Percentiles rank a stretch among this genome's conserved stretches.
Conservation (phyloP, 2,113 vertebrate species). For the Panurus biarmicus region DNA sequence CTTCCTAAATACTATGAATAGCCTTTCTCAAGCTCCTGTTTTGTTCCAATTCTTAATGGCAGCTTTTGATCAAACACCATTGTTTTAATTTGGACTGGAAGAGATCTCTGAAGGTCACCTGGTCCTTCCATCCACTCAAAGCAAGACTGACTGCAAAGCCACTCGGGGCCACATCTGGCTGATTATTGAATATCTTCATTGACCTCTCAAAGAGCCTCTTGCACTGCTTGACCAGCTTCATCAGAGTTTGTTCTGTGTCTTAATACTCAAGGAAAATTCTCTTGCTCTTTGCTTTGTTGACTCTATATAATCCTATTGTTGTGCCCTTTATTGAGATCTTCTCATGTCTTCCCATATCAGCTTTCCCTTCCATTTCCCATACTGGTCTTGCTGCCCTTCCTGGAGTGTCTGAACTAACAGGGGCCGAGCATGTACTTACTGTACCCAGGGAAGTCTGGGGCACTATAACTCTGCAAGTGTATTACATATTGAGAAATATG, state of each 20-base stretch:
- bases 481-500: neutral
- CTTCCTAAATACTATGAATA: neutral
- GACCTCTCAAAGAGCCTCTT: neutral
- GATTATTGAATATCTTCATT: neutral
- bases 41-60: neutral
- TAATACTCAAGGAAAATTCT: neutral
- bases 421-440: rapidly evolving
- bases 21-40: neutral
- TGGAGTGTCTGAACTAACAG: neutral
- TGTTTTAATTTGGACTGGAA: neutral
- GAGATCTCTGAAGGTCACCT: neutral
- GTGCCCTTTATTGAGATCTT: neutral
- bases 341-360: rapidly evolving
- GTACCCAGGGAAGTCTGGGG: rapidly evolving
- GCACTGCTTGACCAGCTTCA: neutral
- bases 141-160: neutral
- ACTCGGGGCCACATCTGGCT: rapidly evolving
- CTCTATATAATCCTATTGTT: neutral
- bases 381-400: neutral
- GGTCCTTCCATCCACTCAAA: neutral
- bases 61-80: neutral
- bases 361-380: neutral
- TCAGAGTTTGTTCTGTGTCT: neutral
- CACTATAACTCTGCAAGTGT: neutral
- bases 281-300: neutral